Base-by-base conservation (phyloP, 2,113 vertebrate genomes). In the Micronycteris hirsuta region DNA sequence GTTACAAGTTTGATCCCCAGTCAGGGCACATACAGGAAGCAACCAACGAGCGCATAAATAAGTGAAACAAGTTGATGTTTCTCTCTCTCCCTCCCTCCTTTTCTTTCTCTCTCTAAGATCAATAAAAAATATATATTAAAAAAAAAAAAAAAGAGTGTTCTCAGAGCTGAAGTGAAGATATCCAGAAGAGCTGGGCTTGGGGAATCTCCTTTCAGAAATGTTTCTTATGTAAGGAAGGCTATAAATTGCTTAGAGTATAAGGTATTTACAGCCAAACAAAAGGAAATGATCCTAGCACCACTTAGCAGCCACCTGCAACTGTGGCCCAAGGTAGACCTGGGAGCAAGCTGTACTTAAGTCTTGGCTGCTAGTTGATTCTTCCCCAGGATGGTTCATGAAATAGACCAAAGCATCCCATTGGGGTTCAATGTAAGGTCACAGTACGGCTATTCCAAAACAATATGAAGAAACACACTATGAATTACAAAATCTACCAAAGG, bases 161-260 rank as follows among this genome's bases (percentile, higher is more conserved):
- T 63, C 3, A 2, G 71, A 94, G 65, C 58, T 56, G 7, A 89
- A 93, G 63, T 2, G 6, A 91, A 77, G 84, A 93, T 91, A 93
- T 19, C 31, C 28, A 91, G 36, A 95, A 80, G 14, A 33, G 91
- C 16, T 31, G 65, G 73, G 24, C 33, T 33, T 13, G 58, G 47
- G 63, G 61, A 67, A 95, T 95, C 90, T 77, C 88, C 67, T 95
- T 96, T 88, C 65, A 96, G 92, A 85, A 96, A 81, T 28, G 80
- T 52, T 41, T 95, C 86, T 86, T 86, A 70, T 54, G 63, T n/a
- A 33, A 76, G 33, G 43, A 74, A 89, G 71, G 22, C 24, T 95
- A 73, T 20, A 94, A 81, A 91, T 54, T 20, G 13, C 70, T 96
- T 31, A 5, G 12, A 83, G 94, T 43, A 73, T 73, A 20, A 68